A percentile compares a stretch with the other conserved stretches of the same genome.
These are phyloP conservation scores for Camponotus floridanus DNA, from an alignment of 1,140 invertebrate species.

Conservation along the genomic window DNA sequence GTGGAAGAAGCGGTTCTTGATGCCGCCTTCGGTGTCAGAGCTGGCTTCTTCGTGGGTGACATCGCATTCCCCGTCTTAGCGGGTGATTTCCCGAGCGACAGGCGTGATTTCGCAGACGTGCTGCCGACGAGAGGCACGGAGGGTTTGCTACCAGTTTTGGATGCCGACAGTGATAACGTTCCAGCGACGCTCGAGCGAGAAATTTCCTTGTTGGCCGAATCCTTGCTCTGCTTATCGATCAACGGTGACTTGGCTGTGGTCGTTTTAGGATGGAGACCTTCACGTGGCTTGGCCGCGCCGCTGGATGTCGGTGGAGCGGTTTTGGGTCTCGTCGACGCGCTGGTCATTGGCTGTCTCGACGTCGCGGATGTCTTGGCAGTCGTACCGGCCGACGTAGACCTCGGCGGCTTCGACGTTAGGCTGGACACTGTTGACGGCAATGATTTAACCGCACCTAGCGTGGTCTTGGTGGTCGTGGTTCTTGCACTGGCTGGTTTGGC, in stretches of 20 bases:
- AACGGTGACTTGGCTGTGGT: conserved; percentile 79
- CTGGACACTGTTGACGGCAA: conserved; percentile 49
- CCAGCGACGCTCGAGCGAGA: conserved; percentile 80
- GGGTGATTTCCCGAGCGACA: conserved; percentile 55
- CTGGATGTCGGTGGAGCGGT: conserved; percentile 76
- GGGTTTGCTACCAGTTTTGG: conserved; percentile 56
- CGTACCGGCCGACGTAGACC: conserved; percentile 64
- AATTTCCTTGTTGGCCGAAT: conserved; percentile 88
- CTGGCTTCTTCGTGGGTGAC: conserved; percentile 75
- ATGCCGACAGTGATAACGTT: conserved; percentile 36
- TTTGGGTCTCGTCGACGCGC: conserved; percentile 74
- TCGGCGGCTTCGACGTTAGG: conserved; percentile 62
- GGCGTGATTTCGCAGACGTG: conserved; percentile 68
- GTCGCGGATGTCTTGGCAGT: conserved; percentile 40
- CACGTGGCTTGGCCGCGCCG: conserved; percentile 65
- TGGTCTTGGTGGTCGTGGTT: conserved; percentile 45
- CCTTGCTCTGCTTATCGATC: conserved; percentile 88
- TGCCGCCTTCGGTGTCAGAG: conserved; percentile 22
- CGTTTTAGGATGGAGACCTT: not conserved
- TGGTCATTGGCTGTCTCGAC: conserved; percentile 29
- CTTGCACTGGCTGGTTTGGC: conserved; percentile 62
- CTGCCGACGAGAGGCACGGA: conserved; percentile 79
- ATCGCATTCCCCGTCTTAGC: conserved; percentile 9
- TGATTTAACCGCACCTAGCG: conserved; percentile 73
- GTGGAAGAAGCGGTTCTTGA: conserved; percentile 42